Evolutionary conservation across 2,888 invertebrate genomes (phyloP), one percentile per base, ranked within the genome.

Genomic region (Lypha dubia): DNA sequence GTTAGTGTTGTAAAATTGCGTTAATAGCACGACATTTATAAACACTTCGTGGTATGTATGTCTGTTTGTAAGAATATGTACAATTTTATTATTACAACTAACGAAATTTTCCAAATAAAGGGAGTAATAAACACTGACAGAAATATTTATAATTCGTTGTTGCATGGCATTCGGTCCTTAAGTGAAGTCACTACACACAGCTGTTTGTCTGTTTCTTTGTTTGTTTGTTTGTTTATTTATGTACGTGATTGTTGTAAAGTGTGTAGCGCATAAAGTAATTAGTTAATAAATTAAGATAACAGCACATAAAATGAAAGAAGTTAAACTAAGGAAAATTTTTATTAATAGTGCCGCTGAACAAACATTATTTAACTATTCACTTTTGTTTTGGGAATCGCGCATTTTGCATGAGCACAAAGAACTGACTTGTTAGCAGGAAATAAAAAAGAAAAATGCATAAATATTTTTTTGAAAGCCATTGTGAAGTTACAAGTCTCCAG

Each of bases 231-330:
- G 53, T 35, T 32, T 44, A 46, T 35, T 32, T 62, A 53, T 15
- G 44, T 63, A 49, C 56, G 28, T 28, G 63, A 65, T 79, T 65
- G 56, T 73, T 6, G 9, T 65, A 58, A 73, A 58, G 51, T 51
- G 74, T 62, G 44, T 62, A 68, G 68, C 60, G 53, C 49, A 75
- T 75, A 81, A 81, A 74, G 56, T 82, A 82, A 82, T 82, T 82
- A 82, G 81, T 70, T 82, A 76, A 82, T 82, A 82, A 82, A 76
- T 82, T 76, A 76, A 82, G 81, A 82, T 70, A 75, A 81, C 74
- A 81, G 24, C 32, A 70, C 63, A 13, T 41, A 53, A 51, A 79
- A 35, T 62, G n/a, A 13, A 38, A 38, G 2, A 24, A 63, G n/a
- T 17, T 32, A 9, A 46, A 49, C 51, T 5, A 56, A 35, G 35